phyloP scores from a whole-genome alignment of 2,888 invertebrate genomes.

The Furcula furcula region DNA sequence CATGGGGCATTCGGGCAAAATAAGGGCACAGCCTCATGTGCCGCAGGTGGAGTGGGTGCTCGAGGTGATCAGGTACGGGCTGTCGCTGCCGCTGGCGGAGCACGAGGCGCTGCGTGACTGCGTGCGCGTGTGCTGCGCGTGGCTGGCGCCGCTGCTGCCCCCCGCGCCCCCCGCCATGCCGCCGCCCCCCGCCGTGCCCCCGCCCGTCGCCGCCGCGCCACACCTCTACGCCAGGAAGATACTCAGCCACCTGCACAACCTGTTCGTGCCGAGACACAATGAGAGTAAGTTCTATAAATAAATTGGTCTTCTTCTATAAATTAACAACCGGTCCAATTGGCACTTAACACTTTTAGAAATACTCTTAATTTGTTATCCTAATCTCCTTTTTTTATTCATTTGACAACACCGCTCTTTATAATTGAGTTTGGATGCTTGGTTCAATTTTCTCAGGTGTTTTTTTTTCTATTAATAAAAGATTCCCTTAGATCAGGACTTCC shows the following conservation, averaged over 20 bases:
- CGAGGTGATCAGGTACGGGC: constrained; percentile 94
- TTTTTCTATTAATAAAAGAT: no score
- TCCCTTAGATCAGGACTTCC: no score
- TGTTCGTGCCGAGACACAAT: constrained; percentile 96
- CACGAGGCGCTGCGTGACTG: constrained; percentile 98
- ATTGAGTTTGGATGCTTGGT: no score
- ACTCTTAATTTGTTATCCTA: no score
- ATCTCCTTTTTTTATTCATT: no score
- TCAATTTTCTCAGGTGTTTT: no score
- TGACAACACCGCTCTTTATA: no score
- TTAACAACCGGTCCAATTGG: no score
- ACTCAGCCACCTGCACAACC: constrained; percentile 95
- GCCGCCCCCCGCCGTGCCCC: constrained; percentile 93
- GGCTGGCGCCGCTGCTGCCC: constrained; percentile 93
- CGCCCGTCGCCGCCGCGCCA: constrained; percentile 93
- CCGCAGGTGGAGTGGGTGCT: constrained; percentile 92
- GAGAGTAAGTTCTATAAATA: constrained; percentile 89
- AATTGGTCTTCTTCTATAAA: no score
- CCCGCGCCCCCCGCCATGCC: constrained; percentile 92
- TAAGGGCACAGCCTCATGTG: no score
- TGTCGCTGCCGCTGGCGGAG: constrained; percentile 93
- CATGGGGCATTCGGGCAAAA: no score
- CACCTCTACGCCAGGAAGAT: constrained; percentile 95
- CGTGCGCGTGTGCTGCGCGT: constrained; percentile 98
- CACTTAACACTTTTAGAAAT: no score